phyloP scores from a whole-genome alignment of 2,797 vertebrate species.

The Buceros bicornis region DNA sequence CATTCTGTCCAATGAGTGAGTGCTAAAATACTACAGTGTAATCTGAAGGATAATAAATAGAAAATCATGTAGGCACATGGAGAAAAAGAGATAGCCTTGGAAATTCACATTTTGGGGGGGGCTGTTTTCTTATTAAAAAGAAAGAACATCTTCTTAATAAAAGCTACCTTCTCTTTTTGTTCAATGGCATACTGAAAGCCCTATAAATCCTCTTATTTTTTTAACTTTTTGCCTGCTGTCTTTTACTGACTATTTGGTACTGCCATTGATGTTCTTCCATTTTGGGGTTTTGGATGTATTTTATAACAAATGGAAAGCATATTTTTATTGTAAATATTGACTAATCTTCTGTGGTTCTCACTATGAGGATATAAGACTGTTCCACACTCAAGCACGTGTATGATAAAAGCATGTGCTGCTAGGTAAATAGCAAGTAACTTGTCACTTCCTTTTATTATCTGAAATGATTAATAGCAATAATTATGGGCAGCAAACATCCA shows the following conservation, averaged over 20 bases:
- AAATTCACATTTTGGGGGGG: background rate
- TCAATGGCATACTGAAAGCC: background rate
- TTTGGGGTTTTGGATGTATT: background rate
- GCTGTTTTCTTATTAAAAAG: background rate
- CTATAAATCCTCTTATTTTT: background rate
- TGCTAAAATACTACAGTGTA: background rate
- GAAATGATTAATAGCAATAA: conserved; percentile 32
- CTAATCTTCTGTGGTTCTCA: background rate
- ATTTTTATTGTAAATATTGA: background rate
- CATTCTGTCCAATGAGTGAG: background rate
- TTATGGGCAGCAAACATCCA: background rate
- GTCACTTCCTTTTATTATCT: background rate
- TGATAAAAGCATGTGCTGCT: background rate
- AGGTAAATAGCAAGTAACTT: background rate
- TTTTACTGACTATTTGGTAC: background rate
- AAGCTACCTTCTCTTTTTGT: background rate
- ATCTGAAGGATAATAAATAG: background rate
- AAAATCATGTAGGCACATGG: background rate
- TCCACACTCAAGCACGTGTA: background rate
- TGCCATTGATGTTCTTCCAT: background rate
- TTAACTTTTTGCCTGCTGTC: background rate
- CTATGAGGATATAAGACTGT: background rate
- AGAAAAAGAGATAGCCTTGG: background rate
- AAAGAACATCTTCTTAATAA: background rate
- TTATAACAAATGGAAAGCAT: background rate